Percentiles rank a stretch among this genome's conserved stretches.
Conservation (phyloP, 2,888 invertebrate genomes). For the Crocallis elinguaria region DNA sequence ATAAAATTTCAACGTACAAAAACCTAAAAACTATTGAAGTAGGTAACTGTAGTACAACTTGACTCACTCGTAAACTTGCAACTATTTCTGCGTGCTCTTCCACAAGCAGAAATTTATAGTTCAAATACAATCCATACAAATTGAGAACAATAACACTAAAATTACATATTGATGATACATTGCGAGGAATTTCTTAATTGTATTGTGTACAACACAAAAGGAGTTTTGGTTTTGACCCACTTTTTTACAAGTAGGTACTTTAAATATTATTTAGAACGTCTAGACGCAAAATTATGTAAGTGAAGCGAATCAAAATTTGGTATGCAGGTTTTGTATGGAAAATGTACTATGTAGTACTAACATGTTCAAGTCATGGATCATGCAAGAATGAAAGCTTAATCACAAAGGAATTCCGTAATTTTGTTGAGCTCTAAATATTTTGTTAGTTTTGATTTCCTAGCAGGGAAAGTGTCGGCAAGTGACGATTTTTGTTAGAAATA, state of each 20-base stretch:
- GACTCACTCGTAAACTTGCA: too few species aligned
- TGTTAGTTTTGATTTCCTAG: conserved; percentile 3
- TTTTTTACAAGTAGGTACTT: conserved; percentile 37
- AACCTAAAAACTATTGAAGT: too few species aligned
- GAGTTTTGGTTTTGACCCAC: conserved; percentile 51
- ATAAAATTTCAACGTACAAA: too few species aligned
- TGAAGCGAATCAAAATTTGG: conserved; percentile 35
- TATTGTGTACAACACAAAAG: conserved; percentile 54
- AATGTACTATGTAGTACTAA: conserved; percentile 13
- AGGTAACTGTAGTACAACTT: too few species aligned
- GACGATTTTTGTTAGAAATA: background rate
- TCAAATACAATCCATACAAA: conserved; percentile 32
- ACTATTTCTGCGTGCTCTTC: conserved; percentile 3
- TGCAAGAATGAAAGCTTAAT: background rate
- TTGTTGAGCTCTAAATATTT: background rate
- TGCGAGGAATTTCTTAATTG: conserved; percentile 42
- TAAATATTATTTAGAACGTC: conserved; percentile 33
- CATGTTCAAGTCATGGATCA: conserved; percentile 18
- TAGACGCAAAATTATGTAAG: conserved; percentile 43
- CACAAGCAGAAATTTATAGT: conserved; percentile 6
- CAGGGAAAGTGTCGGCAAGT: conserved; percentile 1
- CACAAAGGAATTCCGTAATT: background rate
- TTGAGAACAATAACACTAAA: conserved; percentile 51
- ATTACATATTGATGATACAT: conserved; percentile 47
- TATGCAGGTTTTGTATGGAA: conserved; percentile 14